Evolutionary conservation across 92 coral and sea anemone genomes (phyloP).

Genomic region (Nematostella vectensis): DNA sequence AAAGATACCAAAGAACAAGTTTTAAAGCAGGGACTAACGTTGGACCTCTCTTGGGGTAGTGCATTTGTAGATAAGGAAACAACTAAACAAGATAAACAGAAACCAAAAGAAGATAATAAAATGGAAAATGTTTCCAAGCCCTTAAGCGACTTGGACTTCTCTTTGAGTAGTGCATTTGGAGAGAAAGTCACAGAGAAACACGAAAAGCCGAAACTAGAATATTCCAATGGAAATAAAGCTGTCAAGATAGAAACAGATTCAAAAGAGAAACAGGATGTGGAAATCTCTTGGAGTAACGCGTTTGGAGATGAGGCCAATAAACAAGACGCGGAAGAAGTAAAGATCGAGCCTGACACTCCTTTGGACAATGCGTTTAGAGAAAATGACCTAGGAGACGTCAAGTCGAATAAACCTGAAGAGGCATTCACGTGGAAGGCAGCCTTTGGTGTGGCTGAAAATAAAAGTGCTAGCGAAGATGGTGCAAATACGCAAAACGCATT

Average conservation of each 20-base stretch:
- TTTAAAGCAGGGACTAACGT: no score
- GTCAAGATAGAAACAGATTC: background rate
- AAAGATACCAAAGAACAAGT: no score
- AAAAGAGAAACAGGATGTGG: background rate
- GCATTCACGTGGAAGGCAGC: constrained; percentile 38
- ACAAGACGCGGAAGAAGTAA: constrained; percentile 8
- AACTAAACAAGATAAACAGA: no score
- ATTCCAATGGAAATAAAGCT: no score
- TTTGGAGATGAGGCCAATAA: constrained; percentile 25
- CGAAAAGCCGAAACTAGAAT: no score
- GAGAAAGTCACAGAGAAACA: no score
- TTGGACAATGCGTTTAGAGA: constrained; percentile 43
- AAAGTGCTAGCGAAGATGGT: constrained; percentile 6
- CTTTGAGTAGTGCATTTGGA: no score
- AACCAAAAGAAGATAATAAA: no score
- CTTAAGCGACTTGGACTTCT: no score
- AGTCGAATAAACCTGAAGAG: constrained; percentile 6
- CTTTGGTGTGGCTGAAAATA: constrained; percentile 31
- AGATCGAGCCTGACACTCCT: constrained; percentile 8
- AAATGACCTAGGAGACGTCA: constrained; percentile 6
- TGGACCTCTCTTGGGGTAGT: no score
- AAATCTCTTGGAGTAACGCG: constrained; percentile 22
- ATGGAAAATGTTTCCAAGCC: no score
- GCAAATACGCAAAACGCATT: constrained; percentile 6
- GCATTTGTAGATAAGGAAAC: no score